Evolutionary conservation across 2,797 vertebrate species (phyloP), one percentile per base, ranked within the genome.

Genomic region (Syndactyla subalaris): DNA sequence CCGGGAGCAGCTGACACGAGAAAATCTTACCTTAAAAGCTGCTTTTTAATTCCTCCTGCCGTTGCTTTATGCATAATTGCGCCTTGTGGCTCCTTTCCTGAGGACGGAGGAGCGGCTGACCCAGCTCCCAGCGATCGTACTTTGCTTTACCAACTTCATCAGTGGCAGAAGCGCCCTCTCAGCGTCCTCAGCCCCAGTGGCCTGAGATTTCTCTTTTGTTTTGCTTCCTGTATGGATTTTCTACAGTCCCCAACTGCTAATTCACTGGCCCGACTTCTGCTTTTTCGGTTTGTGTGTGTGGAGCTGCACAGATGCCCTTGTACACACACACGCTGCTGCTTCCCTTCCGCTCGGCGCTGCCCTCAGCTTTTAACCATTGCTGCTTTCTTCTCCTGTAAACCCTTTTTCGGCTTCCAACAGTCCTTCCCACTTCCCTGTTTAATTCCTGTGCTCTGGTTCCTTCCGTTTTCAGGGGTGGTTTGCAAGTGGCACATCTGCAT

Each of bases 181-280:
- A 46, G 80, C 36, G 8, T 48, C 71, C 80, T 93, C 83, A 75
- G 73, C 54, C 62, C 46, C 73, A 30, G 2, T 24, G 75, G 80
- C 91, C 92, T 29, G 91, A 91, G 95, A 95, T 96, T 95, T 95
- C 86, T 91, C 86, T 87, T 92, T 85, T 95, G 77, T 79, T 94
- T 92, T 91, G 87, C 78, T 96, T 96, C 94, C 94, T 94, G 91
- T 92, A 89, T 66, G 84, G 94, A 94, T 96, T 96, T 92, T 85
- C 85, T 92, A 71, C 81, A 52, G 91, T 76, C 74, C 26, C 59
- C 34, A 66, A 76, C 87, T 89, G 94, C 91, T 91, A 95, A 95
- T 94, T 95, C 94, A 91, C 84, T 85, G 12, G 68, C 74, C 43
- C 3, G n/a, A 95, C 89, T 96, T 96, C 95, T 96, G 94, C 92